These are phyloP conservation scores for Achroia grisella DNA, from an alignment of 1,140 invertebrate genomes.

Conservation along the genomic window DNA sequence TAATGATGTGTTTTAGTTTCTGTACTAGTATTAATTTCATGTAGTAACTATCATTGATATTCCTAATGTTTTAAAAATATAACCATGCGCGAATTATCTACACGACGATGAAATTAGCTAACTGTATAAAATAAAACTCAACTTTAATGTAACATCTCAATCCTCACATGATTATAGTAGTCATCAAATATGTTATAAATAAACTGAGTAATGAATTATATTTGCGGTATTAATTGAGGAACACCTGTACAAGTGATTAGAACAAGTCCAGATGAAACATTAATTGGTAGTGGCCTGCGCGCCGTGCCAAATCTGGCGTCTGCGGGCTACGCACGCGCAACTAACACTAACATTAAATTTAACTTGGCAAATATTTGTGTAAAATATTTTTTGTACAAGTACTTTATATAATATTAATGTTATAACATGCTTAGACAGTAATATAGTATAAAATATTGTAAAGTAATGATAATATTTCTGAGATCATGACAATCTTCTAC, in stretches of 20 bases:
- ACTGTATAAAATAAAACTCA: not conserved
- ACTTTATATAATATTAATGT: too few relatives aligned
- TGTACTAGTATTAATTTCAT: too few relatives aligned
- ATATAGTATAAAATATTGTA: too few relatives aligned
- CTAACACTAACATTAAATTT: too few relatives aligned
- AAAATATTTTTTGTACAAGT: too few relatives aligned
- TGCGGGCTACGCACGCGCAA: not conserved
- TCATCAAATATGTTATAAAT: not conserved
- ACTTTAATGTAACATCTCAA: not conserved
- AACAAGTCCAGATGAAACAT: slow-evolving; percentile 19
- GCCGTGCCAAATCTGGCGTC: slow-evolving; percentile 14
- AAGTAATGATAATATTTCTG: too few relatives aligned
- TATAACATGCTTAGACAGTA: too few relatives aligned
- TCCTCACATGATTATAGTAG: not conserved
- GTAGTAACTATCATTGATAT: too few relatives aligned
- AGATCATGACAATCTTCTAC: too few relatives aligned
- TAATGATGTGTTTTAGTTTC: too few relatives aligned
- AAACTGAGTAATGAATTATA: slow-evolving; percentile 1
- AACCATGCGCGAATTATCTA: not conserved
- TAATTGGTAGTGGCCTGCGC: slow-evolving; percentile 23
- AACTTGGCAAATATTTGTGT: too few relatives aligned
- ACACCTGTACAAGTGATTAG: slow-evolving; percentile 29
- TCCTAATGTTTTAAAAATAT: too few relatives aligned
- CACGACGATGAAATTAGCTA: slow-evolving; percentile 1
- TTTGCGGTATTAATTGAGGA: slow-evolving; percentile 24